Evolutionary conservation across 2,888 invertebrate genomes (phyloP).

Genomic region (Papilio demoleus): DNA sequence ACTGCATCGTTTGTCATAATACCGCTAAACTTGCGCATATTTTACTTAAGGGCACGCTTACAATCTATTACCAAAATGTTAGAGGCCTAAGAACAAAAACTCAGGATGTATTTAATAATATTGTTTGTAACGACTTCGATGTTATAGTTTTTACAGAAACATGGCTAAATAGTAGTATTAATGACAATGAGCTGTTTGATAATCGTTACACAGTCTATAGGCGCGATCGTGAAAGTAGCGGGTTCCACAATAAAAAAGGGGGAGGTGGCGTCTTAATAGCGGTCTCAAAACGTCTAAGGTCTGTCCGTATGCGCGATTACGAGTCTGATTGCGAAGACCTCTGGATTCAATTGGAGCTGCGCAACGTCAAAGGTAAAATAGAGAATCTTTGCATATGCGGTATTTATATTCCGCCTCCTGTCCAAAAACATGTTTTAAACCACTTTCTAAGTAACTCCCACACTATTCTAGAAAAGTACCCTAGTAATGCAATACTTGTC

Average conservation of each 20-base stretch:
- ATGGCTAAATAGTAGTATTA: not conserved
- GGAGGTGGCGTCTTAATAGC: slow-evolving; percentile 2
- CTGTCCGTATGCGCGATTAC: not conserved
- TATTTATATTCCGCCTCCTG: not conserved
- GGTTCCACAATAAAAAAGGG: not conserved
- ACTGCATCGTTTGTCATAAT: slow-evolving; percentile 30
- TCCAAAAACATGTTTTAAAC: not conserved
- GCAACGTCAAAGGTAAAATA: not conserved
- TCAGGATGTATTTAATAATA: not conserved
- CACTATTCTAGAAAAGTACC: too few species aligned
- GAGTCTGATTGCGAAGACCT: slow-evolving; percentile 5
- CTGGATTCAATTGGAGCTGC: not conserved
- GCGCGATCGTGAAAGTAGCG: not conserved
- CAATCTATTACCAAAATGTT: not conserved
- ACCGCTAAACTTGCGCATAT: not conserved
- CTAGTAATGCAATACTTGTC: too few species aligned
- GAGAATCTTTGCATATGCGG: not conserved
- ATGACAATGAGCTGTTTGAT: not conserved
- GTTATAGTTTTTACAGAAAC: too few species aligned
- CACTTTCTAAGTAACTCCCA: not conserved
- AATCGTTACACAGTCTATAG: not conserved
- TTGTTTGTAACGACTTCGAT: too few species aligned
- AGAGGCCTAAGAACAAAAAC: slow-evolving; percentile 4
- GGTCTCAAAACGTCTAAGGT: not conserved
- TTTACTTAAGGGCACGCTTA: slow-evolving; percentile 12